Evolutionary conservation across 2,113 vertebrate species (phyloP), one percentile per base, ranked within the genome.

Genomic region (Poecilia latipinna): DNA sequence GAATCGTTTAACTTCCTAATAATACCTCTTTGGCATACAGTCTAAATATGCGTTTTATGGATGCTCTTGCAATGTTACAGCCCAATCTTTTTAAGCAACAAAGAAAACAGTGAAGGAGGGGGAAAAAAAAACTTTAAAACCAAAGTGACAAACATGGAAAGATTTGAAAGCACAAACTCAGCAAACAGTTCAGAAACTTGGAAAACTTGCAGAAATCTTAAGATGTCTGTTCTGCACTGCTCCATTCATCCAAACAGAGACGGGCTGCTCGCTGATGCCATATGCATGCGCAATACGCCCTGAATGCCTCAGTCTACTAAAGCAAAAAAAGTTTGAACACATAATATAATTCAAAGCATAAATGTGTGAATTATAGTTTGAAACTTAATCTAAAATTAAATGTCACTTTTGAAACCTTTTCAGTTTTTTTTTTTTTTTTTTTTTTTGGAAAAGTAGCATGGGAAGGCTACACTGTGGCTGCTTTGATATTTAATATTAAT

Each of bases 281-380:
- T 61, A 74, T 80, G 80, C 77, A 92, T 84, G 72, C 83, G 73
- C 71, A 90, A 87, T 78, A 81, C 79, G 57, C 62, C 74, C 66
- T 83, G 70, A 81, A 88, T 70, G 73, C 63, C 73, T 85, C 4
- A 3, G 67, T 74, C 62, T 33, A 61, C 69, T 44, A n/a, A 31
- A 66, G 29, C 64, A 33, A 31, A 79, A 79, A 68, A 68, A 61
- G 26, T 44, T 65, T 62, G 15, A 11, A 48, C 66, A 86, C 51
- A 88, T 32, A 88, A 60, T 80, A 29, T n/a, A 72, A 62, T 71
- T 83, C 29, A 24, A 73, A 68, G 68, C 57, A 65, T 12, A 70
- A 77, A 57, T 57, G 24, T n/a, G 22, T 22, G 19, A 54, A 19
- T 48, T 48, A 57, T 57, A 57, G 51, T n/a, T 57, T n/a, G 24